Conservation (phyloP, 2,888 invertebrate genomes). For the Agriopis aurantiaria region DNA sequence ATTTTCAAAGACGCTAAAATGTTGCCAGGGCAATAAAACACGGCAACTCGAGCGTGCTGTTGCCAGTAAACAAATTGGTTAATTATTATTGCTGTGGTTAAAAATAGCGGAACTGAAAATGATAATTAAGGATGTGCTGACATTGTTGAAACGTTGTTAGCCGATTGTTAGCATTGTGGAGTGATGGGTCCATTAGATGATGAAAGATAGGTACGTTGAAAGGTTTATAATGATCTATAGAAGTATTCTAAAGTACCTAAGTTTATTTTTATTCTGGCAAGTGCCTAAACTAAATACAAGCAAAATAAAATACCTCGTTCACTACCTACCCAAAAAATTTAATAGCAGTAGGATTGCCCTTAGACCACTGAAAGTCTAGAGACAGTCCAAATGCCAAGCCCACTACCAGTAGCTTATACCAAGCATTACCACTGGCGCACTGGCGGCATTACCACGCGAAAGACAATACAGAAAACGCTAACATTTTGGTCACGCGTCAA, state of each 20-base stretch:
- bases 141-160: slow-evolving; percentile 41
- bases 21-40: slow-evolving; percentile 78
- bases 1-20: slow-evolving; percentile 80
- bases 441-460: too few species aligned
- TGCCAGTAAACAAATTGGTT: slow-evolving; percentile 82
- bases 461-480: too few species aligned
- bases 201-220: not conserved
- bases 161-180: slow-evolving; percentile 30
- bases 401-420: too few species aligned
- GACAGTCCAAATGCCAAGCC: too few species aligned
- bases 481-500: too few species aligned
- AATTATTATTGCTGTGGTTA: slow-evolving; percentile 64
- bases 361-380: too few species aligned
- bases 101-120: slow-evolving; percentile 42
- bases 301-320: too few species aligned
- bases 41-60: slow-evolving; percentile 66
- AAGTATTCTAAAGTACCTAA: not conserved
- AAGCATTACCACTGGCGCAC: too few species aligned
- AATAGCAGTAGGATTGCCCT: too few species aligned
- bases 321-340: too few species aligned
- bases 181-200: slow-evolving; percentile 12
- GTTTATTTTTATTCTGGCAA: too few species aligned
- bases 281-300: too few species aligned
- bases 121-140: slow-evolving; percentile 47
- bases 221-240: not conserved